Evolutionary conservation across 92 coral and sea anemone species (phyloP).

Genomic region (Palythoa grandis): DNA sequence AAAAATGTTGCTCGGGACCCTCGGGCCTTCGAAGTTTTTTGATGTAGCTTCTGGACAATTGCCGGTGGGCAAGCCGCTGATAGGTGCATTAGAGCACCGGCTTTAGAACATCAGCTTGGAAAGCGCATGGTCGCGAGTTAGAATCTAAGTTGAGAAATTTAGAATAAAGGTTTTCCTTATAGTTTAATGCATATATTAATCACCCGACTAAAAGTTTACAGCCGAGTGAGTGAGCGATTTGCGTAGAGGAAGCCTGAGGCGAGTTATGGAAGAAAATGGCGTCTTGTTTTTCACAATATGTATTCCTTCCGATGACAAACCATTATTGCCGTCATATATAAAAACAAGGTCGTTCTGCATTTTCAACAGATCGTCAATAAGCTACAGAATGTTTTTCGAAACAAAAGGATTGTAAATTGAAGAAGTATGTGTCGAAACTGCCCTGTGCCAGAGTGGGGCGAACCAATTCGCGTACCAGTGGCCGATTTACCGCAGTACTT

Average conservation of each 20-base stretch:
- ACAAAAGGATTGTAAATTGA: neutral
- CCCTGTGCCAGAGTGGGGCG: constrained; percentile 97
- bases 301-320: neutral
- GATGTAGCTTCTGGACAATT: too few species aligned
- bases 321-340: neutral
- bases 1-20: too few species aligned
- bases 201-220: too few species aligned
- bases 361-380: neutral
- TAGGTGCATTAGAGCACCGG: too few species aligned
- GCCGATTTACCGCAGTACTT: constrained; percentile 82
- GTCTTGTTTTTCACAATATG: neutral
- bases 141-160: too few species aligned
- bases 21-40: too few species aligned
- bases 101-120: too few species aligned
- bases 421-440: constrained; percentile 88
- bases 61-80: too few species aligned
- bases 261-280: constrained; percentile 19
- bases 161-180: too few species aligned
- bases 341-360: neutral
- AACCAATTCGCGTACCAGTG: constrained; percentile 82
- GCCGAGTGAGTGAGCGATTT: too few species aligned
- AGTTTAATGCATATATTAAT: too few species aligned
- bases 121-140: too few species aligned
- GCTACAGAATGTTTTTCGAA: neutral
- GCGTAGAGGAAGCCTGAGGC: constrained; percentile 3